Base-by-base conservation (phyloP, 2,888 invertebrate genomes). In the Sinopyrophorus schimmeli region DNA sequence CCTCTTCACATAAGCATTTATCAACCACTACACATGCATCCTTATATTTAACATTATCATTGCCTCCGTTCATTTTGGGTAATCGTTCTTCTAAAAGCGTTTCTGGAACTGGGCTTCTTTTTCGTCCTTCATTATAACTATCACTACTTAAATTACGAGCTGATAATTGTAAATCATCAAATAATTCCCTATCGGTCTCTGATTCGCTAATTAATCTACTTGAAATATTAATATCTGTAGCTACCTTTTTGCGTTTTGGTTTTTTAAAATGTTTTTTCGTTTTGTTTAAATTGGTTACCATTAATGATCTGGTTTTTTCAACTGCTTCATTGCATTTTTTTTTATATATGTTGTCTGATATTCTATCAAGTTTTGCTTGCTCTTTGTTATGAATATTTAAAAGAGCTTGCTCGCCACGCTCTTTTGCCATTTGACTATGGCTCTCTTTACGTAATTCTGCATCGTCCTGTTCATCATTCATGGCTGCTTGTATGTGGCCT, bases 401-500 rank as follows among this genome's bases (percentile, higher is more conserved):
- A 7, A 56, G 38, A 15, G 77, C 76, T 41, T 69, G 64, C 37
- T 64, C 64, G 7, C 77, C 77, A 57, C 79, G 65, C 57, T 70
- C 67, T 14, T 62, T 55, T 4, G 77, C 74, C 2, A 57, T 32
- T 32, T 61, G 53, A 43, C 67, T 63, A 54, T 73, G 66, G 34
- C 21, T 58, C 55, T 35, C 54, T 57, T 27, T 63, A 59, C 5
- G 57, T 58, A 46, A 46, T 28, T 50, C 47, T 6, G 42, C 50
- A 9, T 55, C 46, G 5, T 61, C 64, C 26, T 68, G 67, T 30
- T 71, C 68, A 15, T 74, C 70, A 43, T 75, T 70, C 5, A 64
- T 40, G 10, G 65, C 65, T 17, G 79, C 79, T 31, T 73, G 67
- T 9, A 64, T 65, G 58, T 80, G 80, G 0, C 76, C 79, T 12